Evolutionary conservation across 2,888 invertebrate species (phyloP).

Genomic region (Dynastes hyllus): DNA sequence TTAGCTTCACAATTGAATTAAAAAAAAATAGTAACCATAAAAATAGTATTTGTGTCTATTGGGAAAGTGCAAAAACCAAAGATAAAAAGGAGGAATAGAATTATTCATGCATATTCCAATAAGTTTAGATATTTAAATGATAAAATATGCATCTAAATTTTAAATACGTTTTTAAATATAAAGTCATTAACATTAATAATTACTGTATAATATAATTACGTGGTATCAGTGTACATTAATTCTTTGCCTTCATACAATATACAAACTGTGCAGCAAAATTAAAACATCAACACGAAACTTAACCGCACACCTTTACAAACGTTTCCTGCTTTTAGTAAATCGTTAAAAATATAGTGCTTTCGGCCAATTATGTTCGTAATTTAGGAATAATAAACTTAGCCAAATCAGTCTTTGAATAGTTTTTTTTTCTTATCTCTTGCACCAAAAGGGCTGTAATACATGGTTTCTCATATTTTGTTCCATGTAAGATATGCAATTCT

Average conservation of each 20-base stretch:
- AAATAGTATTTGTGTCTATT: background rate
- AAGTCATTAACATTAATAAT: constrained; percentile 51
- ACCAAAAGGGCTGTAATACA: constrained; percentile 32
- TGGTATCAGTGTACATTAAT: constrained; percentile 51
- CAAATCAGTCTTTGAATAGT: constrained; percentile 51
- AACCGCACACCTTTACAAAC: constrained; percentile 35
- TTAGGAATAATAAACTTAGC: constrained; percentile 47
- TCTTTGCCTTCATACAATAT: constrained; percentile 48
- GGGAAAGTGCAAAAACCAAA: background rate
- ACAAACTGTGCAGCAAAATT: constrained; percentile 43
- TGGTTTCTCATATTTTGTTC: constrained; percentile 30
- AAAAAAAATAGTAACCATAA: background rate
- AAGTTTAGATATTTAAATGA: constrained; percentile 39
- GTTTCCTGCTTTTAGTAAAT: constrained; percentile 37
- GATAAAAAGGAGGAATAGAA: constrained; percentile 26
- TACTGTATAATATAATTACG: constrained; percentile 49
- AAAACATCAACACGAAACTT: constrained; percentile 26
- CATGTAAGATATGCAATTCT: constrained; percentile 48
- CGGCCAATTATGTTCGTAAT: constrained; percentile 39
- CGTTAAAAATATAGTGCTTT: constrained; percentile 29
- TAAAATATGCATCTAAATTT: constrained; percentile 49
- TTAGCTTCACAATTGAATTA: background rate
- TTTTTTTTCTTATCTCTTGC: constrained; percentile 37
- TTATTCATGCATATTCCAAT: constrained; percentile 12
- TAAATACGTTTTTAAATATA: constrained; percentile 46